Base-by-base conservation (phyloP, 2,888 invertebrate genomes). In the Microplitis deprimator region DNA sequence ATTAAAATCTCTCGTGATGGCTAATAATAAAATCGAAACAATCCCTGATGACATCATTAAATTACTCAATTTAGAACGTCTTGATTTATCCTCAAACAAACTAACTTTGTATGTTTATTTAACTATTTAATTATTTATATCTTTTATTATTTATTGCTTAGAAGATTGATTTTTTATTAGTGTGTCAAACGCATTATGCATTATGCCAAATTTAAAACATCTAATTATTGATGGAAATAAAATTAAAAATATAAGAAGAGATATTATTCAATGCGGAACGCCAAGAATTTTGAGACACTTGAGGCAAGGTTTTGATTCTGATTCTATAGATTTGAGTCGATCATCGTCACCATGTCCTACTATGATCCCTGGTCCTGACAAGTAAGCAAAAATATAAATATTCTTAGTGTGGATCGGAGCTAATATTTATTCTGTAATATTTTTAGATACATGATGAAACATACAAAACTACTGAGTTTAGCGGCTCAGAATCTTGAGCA, bases 201-300 rank as follows among this genome's bases (percentile, higher is more conserved):
- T 92, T 1, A 91, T 98, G 83, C 93, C 95, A 0, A 95, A 96
- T 87, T 91, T 98, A 77, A 95, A 96, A 85, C 95, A 95, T 82
- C 92, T 98, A 72, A 94, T 94, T 80, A 92, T 97, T 84, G 96
- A 97, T 82, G 97, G 97, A 5, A 98, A 98, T 90, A 95, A 95
- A 84, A 91, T 97, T 82, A 93, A 95, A 84, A 94, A 94, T 73
- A 94, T 98, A 40, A 91, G 97, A 59, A 92, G 95, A 78, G 97
- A 97, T 89, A 93, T 98, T 76, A 92, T 97, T 73, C 93, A 94
- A 86, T 94, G 96, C 78, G 97, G 97, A n/a, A 96, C 97, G 0
- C 92, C 92, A 62, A 91, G 96, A 77, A 93, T 98, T 87, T 92
- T 97, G 88, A 95, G 95, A 87, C 95, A 94, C 86, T 90, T 96